phyloP scores from a whole-genome alignment of 2,113 vertebrate genomes.

The Callopanchax toddi region DNA sequence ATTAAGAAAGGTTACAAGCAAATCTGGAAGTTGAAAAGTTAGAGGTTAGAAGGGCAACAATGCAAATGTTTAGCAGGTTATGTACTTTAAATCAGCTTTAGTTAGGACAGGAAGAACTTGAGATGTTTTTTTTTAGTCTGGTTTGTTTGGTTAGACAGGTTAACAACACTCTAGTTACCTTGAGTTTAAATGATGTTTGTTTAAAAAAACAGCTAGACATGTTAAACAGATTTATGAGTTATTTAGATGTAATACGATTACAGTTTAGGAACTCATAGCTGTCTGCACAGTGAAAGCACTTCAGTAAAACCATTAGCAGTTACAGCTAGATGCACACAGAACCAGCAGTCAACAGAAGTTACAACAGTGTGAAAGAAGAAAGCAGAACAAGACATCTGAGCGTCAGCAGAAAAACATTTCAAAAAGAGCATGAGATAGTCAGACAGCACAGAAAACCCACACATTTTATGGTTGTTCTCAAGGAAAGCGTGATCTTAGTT shows the following conservation, averaged over 20 bases:
- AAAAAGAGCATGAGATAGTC: constrained; percentile 48
- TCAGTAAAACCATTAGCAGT: constrained; percentile 48
- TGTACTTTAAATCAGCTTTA: constrained; percentile 78
- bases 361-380: constrained; percentile 21
- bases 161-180: constrained; percentile 76
- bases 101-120: constrained; percentile 75
- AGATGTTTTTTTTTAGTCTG: constrained; percentile 66
- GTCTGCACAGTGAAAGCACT: constrained; percentile 43
- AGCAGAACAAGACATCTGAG: constrained; percentile 34
- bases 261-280: constrained; percentile 40
- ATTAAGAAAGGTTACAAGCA: constrained; percentile 83
- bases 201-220: constrained; percentile 45
- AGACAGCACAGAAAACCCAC: constrained; percentile 38
- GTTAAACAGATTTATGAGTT: constrained; percentile 82
- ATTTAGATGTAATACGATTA: constrained; percentile 72
- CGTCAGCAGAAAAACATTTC: constrained; percentile 47
- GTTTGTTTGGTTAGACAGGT: constrained; percentile 74
- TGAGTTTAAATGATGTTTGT: constrained; percentile 68
- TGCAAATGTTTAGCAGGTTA: constrained; percentile 81
- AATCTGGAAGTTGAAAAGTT: constrained; percentile 87
- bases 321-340: constrained; percentile 38
- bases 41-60: constrained; percentile 83
- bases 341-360: constrained; percentile 44
- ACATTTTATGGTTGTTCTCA: constrained; percentile 65
- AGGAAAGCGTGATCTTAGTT: constrained; percentile 70